Percentiles rank a stretch among this genome's conserved stretches.
Conservation (phyloP, 2,888 invertebrate genomes). For the Caenorhabditis wallacei region DNA sequence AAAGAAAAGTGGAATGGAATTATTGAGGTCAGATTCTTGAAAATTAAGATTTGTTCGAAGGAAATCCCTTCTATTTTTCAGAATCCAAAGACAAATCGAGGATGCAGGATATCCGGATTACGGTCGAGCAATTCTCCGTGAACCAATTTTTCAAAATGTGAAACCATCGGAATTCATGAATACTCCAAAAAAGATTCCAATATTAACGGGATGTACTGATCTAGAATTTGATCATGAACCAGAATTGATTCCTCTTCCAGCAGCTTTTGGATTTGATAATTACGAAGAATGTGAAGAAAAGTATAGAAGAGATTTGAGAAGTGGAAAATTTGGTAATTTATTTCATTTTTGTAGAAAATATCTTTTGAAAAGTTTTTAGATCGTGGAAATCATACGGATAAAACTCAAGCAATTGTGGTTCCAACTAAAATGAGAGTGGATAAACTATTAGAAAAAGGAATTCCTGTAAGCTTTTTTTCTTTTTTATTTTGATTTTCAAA, state of each 20-base stretch:
- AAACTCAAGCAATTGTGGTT: constrained; percentile 50
- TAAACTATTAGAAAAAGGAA: constrained; percentile 24
- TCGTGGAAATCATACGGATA: constrained; percentile 46
- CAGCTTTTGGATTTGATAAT: constrained; percentile 37
- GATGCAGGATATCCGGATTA: constrained; percentile 34
- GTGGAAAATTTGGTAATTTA: constrained; percentile 30
- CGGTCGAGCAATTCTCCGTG: constrained; percentile 5
- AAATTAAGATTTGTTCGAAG: too few relatives aligned
- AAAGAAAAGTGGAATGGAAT: constrained; percentile 28
- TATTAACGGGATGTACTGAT: constrained; percentile 54
- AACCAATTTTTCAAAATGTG: constrained; percentile 52
- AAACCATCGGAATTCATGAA: constrained; percentile 35
- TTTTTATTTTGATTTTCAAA: too few relatives aligned
- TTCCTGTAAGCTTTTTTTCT: constrained; percentile 10
- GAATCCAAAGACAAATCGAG: constrained; percentile 61
- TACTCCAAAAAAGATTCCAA: constrained; percentile 38
- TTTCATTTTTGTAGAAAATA: background rate
- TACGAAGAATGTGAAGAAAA: constrained; percentile 47
- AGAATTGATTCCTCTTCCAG: background rate
- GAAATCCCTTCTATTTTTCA: too few relatives aligned
- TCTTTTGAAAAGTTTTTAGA: constrained; percentile 18
- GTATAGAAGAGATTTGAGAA: constrained; percentile 45
- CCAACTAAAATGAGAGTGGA: constrained; percentile 25
- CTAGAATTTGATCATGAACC: constrained; percentile 58
- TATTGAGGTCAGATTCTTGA: constrained; percentile 31